Conservation (phyloP, 2,113 vertebrate species). For the Oreochromis niloticus region DNA sequence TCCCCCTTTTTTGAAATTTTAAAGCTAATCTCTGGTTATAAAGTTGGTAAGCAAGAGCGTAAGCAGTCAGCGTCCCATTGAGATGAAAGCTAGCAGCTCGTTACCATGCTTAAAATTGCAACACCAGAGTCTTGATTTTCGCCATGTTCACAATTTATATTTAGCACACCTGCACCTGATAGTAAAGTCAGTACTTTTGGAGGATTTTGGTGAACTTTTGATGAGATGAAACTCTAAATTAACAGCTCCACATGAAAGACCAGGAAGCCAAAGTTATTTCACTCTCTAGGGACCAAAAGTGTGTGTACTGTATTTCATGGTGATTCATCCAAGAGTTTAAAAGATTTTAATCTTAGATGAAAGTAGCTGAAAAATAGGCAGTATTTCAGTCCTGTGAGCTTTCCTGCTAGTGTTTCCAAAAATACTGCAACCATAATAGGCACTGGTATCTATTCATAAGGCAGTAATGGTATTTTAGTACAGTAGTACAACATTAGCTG, state of each 20-base stretch:
- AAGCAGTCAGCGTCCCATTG: neutral
- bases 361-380: neutral
- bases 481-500: neutral
- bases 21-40: too few relatives aligned
- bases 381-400: neutral
- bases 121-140: neutral
- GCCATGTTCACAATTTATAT: neutral
- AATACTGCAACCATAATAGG: neutral
- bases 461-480: neutral
- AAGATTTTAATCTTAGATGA: neutral
- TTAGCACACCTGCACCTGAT: neutral
- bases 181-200: neutral
- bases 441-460: neutral
- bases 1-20: neutral
- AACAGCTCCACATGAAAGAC: neutral
- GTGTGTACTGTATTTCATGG: neutral
- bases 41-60: too few relatives aligned
- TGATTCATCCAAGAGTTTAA: neutral
- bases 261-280: neutral
- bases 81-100: neutral
- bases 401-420: neutral
- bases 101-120: neutral
- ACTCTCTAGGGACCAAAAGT: neutral
- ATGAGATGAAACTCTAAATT: neutral
- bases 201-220: fast-evolving